phyloP scores from a whole-genome alignment of 30 jellyfish, hydroid and myxozoan genomes.

The Pseudorhiza aurosa region DNA sequence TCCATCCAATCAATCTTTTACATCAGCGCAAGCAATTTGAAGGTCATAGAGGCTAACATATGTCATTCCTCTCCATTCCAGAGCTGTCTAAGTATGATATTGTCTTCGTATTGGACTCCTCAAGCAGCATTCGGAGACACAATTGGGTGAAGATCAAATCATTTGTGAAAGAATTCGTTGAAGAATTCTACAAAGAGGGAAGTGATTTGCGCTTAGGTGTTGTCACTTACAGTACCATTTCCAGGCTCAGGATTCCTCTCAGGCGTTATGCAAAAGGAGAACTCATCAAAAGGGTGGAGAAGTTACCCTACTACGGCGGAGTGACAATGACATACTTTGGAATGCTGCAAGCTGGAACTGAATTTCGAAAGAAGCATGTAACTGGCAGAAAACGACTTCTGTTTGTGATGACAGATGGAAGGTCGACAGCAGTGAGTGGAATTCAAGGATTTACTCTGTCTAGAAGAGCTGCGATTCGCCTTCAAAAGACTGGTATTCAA shows the following conservation, averaged over 20 bases:
- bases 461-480: slow-evolving; percentile 29
- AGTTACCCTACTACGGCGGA: slow-evolving; percentile 55
- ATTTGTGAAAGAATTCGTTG: slow-evolving; percentile 31
- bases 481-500: slow-evolving; percentile 26
- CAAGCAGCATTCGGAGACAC: slow-evolving; percentile 62
- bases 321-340: slow-evolving; percentile 51
- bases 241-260: slow-evolving; percentile 46
- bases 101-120: slow-evolving; percentile 58
- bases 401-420: slow-evolving; percentile 70
- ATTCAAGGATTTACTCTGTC: slow-evolving; percentile 40
- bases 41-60: not conserved
- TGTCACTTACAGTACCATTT: slow-evolving; percentile 25
- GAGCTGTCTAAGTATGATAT: slow-evolving; percentile 40
- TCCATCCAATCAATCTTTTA: too few species aligned
- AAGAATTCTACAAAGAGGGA: slow-evolving; percentile 17
- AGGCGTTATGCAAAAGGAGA: slow-evolving; percentile 3
- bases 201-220: slow-evolving; percentile 62
- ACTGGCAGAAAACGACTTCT: slow-evolving; percentile 32
- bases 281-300: not conserved
- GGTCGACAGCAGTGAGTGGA: slow-evolving; percentile 32
- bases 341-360: slow-evolving; percentile 3
- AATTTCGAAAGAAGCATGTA: not conserved
- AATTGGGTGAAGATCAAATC: slow-evolving; percentile 58
- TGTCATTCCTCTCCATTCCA: not conserved
- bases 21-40: too few species aligned